phyloP scores from a whole-genome alignment of 2,113 vertebrate genomes.

The Cynoglossus semilaevis region DNA sequence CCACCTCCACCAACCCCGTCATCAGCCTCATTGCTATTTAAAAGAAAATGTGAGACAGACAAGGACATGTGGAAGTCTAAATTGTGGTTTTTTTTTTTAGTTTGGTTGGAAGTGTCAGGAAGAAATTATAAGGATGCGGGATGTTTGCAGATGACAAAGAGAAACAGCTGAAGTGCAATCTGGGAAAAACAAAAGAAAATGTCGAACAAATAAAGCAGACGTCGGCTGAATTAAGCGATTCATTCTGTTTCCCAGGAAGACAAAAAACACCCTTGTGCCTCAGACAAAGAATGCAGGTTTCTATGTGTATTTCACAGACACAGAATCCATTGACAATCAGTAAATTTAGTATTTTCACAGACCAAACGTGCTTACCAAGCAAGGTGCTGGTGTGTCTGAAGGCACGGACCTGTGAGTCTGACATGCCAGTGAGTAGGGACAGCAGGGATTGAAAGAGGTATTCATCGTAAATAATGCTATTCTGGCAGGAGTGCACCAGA shows the following conservation, averaged over 20 bases:
- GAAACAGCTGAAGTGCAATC: background rate
- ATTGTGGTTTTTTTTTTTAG: background rate
- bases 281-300: background rate
- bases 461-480: constrained; percentile 82
- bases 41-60: background rate
- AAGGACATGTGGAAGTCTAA: background rate
- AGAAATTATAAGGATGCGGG: background rate
- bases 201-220: constrained; percentile 14
- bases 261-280: background rate
- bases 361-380: constrained; percentile 74
- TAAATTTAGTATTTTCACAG: background rate
- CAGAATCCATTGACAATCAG: too few relatives aligned
- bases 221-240: constrained; percentile 18
- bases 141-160: constrained; percentile 5
- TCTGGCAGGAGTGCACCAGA: constrained; percentile 77
- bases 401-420: constrained; percentile 88
- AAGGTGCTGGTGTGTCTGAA: constrained; percentile 90
- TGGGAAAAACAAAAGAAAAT: constrained; percentile 32
- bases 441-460: constrained; percentile 80
- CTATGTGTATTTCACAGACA: background rate
- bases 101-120: background rate
- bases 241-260: background rate
- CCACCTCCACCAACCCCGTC: constrained; percentile 72
- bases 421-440: constrained; percentile 82
- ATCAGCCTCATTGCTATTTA: constrained; percentile 76